These are phyloP conservation scores for Zaprionus capensis DNA, from an alignment of 1,140 invertebrate genomes.

Conservation along the genomic window DNA sequence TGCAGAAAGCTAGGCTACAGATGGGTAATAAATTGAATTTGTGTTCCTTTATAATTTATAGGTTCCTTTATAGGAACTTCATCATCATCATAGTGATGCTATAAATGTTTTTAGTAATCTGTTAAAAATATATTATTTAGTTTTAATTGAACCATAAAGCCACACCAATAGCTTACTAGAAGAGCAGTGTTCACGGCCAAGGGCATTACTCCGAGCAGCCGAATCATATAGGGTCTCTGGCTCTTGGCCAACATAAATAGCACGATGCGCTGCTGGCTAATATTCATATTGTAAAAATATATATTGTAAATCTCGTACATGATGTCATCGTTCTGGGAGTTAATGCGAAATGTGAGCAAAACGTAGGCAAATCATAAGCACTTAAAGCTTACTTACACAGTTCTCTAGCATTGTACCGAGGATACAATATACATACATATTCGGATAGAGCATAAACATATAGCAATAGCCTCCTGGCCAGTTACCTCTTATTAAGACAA, in stretches of 20 bases:
- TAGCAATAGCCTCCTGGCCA: slow-evolving; percentile 52
- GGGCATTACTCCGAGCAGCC: slow-evolving; percentile 46
- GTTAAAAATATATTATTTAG: neutral
- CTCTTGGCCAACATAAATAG: slow-evolving; percentile 51
- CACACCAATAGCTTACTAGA: slow-evolving; percentile 31
- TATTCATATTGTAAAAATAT: slow-evolving; percentile 48
- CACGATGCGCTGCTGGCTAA: slow-evolving; percentile 38
- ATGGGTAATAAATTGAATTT: slow-evolving; percentile 70
- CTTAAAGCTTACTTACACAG: slow-evolving; percentile 38
- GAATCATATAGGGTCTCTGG: slow-evolving; percentile 35
- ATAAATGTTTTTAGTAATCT: slow-evolving; percentile 67
- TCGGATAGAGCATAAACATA: slow-evolving; percentile 28
- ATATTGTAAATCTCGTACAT: slow-evolving; percentile 58
- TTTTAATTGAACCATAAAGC: neutral
- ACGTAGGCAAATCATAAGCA: neutral
- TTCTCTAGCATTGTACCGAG: slow-evolving; percentile 52
- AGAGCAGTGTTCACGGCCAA: slow-evolving; percentile 56
- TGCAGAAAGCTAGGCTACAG: slow-evolving; percentile 44
- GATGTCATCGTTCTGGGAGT: slow-evolving; percentile 24
- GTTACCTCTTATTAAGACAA: slow-evolving; percentile 33
- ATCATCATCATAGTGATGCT: slow-evolving; percentile 70
- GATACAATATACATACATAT: slow-evolving; percentile 57
- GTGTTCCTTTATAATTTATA: too few relatives aligned
- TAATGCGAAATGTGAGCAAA: neutral
- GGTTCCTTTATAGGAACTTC: slow-evolving; percentile 56